Percentiles rank a stretch among this genome's conserved stretches.
Evolutionary conservation across 2,797 vertebrate genomes (phyloP).

Genomic region (Epinephelus malabaricus): DNA sequence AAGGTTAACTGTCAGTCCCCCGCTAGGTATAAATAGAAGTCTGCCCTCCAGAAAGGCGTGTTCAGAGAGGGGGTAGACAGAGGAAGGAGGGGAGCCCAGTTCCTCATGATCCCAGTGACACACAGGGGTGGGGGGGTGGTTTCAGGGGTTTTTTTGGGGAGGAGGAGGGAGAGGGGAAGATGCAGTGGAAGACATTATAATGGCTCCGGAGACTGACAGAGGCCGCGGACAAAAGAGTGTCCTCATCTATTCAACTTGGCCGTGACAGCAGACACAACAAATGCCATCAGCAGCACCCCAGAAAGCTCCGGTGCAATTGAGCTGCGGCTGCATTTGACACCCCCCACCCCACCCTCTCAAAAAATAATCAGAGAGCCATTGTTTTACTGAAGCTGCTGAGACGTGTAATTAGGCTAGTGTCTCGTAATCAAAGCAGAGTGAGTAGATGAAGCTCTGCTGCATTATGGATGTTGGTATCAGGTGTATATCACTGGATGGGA

Average conservation of each 20-base stretch:
- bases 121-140: slow-evolving; percentile 47
- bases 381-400: slow-evolving; percentile 36
- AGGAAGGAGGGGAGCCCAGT: slow-evolving; percentile 52
- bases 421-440: slow-evolving; percentile 26
- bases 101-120: slow-evolving; percentile 77
- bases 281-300: slow-evolving; percentile 57
- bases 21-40: slow-evolving; percentile 85
- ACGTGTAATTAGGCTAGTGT: slow-evolving; percentile 50
- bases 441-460: slow-evolving; percentile 15
- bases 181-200: slow-evolving; percentile 69
- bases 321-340: slow-evolving; percentile 42
- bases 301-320: slow-evolving; percentile 60
- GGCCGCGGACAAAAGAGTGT: slow-evolving; percentile 76
- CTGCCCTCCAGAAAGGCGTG: slow-evolving; percentile 83
- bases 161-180: slow-evolving; percentile 45
- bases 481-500: slow-evolving; percentile 6
- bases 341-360: slow-evolving; percentile 7
- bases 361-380: slow-evolving; percentile 34
- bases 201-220: slow-evolving; percentile 75
- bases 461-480: slow-evolving; percentile 15
- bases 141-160: slow-evolving; percentile 39
- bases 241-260: slow-evolving; percentile 73
- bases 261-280: slow-evolving; percentile 77
- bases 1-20: slow-evolving; percentile 89
- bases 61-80: slow-evolving; percentile 72